Conservation (phyloP, 1,140 invertebrate species). For the Cotesia glomerata region DNA sequence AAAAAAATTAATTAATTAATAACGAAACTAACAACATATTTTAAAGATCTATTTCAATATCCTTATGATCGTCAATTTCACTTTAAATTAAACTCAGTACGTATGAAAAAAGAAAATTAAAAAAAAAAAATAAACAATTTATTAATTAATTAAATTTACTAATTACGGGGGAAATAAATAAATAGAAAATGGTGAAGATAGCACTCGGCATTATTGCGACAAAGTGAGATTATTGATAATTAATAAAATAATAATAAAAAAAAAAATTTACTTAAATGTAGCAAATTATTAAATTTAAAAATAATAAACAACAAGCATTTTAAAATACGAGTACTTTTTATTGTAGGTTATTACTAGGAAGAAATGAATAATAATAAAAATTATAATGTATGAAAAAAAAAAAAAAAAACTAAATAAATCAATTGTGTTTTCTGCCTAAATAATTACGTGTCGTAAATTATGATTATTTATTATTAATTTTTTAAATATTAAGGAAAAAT, state of each 20-base stretch:
- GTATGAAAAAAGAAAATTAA: slow-evolving; percentile 49
- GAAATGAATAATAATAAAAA: slow-evolving; percentile 50
- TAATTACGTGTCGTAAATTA: slow-evolving; percentile 40
- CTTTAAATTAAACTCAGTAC: slow-evolving; percentile 51
- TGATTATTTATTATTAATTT: neutral
- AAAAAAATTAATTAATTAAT: too few species aligned
- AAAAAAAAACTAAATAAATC: slow-evolving; percentile 56
- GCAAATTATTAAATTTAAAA: slow-evolving; percentile 33
- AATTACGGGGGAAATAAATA: neutral
- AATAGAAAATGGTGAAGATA: slow-evolving; percentile 34
- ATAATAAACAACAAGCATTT: slow-evolving; percentile 21
- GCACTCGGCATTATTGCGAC: slow-evolving; percentile 49
- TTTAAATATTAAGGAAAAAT: neutral
- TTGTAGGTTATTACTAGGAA: slow-evolving; percentile 61
- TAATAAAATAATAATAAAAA: slow-evolving; percentile 42
- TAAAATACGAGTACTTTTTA: slow-evolving; percentile 61
- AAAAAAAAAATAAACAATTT: slow-evolving; percentile 30
- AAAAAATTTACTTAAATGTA: slow-evolving; percentile 46
- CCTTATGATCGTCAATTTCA: slow-evolving; percentile 65
- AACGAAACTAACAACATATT: slow-evolving; percentile 15
- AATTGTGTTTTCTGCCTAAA: slow-evolving; percentile 62
- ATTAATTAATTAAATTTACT: slow-evolving; percentile 22
- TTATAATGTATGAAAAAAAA: slow-evolving; percentile 55
- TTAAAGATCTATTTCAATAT: slow-evolving; percentile 60
- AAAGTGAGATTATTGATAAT: slow-evolving; percentile 63